Conservation (phyloP, 2,888 invertebrate genomes). For the Hemistola chrysoprasaria region DNA sequence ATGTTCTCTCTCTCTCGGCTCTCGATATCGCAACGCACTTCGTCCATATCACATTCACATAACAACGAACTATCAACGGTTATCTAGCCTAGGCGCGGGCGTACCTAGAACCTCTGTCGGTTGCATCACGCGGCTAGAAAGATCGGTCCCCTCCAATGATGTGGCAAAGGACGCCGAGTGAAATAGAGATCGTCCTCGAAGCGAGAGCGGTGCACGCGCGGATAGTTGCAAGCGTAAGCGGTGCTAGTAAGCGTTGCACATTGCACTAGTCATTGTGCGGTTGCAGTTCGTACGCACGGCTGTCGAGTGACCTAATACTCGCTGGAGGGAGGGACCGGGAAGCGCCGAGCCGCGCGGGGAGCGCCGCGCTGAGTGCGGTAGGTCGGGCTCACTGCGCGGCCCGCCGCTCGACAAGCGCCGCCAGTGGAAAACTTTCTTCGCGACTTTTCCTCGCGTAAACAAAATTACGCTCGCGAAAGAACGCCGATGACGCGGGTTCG, state of each 20-base stretch:
- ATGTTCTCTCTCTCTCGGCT: not conserved
- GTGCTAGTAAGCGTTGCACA: slow-evolving; percentile 13
- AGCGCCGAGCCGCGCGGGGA: slow-evolving; percentile 61
- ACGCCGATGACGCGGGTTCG: slow-evolving; percentile 20
- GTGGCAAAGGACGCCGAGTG: slow-evolving; percentile 79
- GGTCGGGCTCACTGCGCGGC: slow-evolving; percentile 79
- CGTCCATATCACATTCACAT: slow-evolving; percentile 23
- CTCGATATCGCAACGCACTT: slow-evolving; percentile 9
- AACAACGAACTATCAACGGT: slow-evolving; percentile 55
- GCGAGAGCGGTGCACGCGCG: slow-evolving; percentile 80
- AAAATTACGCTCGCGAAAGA: slow-evolving; percentile 63
- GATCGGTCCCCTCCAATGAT: slow-evolving; percentile 80
- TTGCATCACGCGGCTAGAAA: slow-evolving; percentile 79
- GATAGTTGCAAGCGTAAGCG: slow-evolving; percentile 12
- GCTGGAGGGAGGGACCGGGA: slow-evolving; percentile 81
- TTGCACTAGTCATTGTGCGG: slow-evolving; percentile 80
- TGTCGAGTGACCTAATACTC: slow-evolving; percentile 79
- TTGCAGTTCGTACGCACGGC: slow-evolving; percentile 79
- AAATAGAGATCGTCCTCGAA: slow-evolving; percentile 82
- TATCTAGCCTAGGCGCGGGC: slow-evolving; percentile 58
- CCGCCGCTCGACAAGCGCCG: slow-evolving; percentile 65
- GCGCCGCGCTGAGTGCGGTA: slow-evolving; percentile 73
- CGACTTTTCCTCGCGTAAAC: slow-evolving; percentile 77
- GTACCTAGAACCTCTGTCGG: slow-evolving; percentile 62
- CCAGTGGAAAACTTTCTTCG: slow-evolving; percentile 78